Evolutionary conservation across 2,113 vertebrate species (phyloP), one percentile per base, ranked within the genome.

Genomic region (Micromys minutus): DNA sequence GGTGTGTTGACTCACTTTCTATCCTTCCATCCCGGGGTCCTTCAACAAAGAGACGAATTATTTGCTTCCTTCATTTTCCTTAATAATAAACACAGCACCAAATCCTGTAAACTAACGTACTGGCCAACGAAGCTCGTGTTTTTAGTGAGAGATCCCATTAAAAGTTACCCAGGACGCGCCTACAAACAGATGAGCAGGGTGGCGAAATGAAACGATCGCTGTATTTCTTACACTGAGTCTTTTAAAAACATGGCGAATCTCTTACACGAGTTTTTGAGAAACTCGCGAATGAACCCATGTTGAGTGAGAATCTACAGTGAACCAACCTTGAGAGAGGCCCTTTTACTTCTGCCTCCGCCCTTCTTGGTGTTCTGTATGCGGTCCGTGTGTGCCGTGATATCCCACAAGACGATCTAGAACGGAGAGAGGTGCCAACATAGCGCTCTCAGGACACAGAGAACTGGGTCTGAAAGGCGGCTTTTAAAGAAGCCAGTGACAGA

Each of bases 351-450:
- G 16, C 96, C 81, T 34, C 96, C 69, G 24, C 95, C 94, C 0
- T 96, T 42, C 59, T 98, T 98, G 21, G 97, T 81, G 59, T 94
- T 98, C 94, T 98, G 97, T 86, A 99, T 97, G 71, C 96, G 98
- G 0, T 98, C 96, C 67, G 98, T 95, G 1, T 99, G 96, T 47
- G 98, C 94, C 2, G 99, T 99, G 95, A 99, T 99, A 95, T 99
- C 99, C 99, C 99, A 99, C 50, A 99, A 88, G 87, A 99, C 98
- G 45, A 99, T 88, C 99, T 99, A 93, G 93, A 94, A 63, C 17
- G 96, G 59, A 97, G 94, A 92, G 31, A 0, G 87, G 19, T 72
- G 34, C 34, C n/a, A 55, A 65, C 29, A 47, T 5, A 74, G 81
- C n/a, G 65, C 74, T 76, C 74, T 87, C 16, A 88, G 63, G 76